Conservation (phyloP, 2,888 invertebrate genomes). For the Trisateles emortualis region DNA sequence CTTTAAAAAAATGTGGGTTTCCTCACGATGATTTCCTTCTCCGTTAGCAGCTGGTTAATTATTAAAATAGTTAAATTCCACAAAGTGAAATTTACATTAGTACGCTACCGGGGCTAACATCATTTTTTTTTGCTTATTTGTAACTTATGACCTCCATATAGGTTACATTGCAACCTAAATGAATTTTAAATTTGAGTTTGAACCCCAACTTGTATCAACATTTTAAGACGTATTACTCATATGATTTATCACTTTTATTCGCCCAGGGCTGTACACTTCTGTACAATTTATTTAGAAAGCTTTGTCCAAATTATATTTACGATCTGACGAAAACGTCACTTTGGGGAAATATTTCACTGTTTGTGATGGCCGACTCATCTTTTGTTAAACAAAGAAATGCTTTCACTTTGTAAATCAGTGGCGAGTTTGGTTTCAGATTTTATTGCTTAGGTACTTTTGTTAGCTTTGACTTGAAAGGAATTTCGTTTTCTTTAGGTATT, state of each 20-base stretch:
- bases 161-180: too few relatives aligned
- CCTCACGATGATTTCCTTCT: too few relatives aligned
- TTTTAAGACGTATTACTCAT: slow-evolving; percentile 36
- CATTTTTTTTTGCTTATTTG: too few relatives aligned
- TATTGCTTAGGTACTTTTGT: slow-evolving; percentile 26
- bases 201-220: slow-evolving; percentile 24
- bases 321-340: slow-evolving; percentile 35
- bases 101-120: too few relatives aligned
- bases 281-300: slow-evolving; percentile 36
- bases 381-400: slow-evolving; percentile 39
- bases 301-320: slow-evolving; percentile 36
- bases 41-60: too few relatives aligned
- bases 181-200: too few relatives aligned
- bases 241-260: slow-evolving; percentile 52
- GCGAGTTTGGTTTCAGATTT: slow-evolving; percentile 23
- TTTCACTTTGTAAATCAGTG: slow-evolving; percentile 31
- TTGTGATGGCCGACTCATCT: slow-evolving; percentile 29
- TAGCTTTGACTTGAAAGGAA: slow-evolving; percentile 6
- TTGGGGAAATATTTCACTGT: slow-evolving; percentile 23
- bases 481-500: slow-evolving; percentile 19
- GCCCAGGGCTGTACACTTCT: slow-evolving; percentile 17
- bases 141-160: too few relatives aligned
- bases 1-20: too few relatives aligned
- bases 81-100: too few relatives aligned
- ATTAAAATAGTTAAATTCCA: too few relatives aligned